Evolutionary conservation across 2,888 invertebrate species (phyloP).

Genomic region (Cheilosia scutellata): DNA sequence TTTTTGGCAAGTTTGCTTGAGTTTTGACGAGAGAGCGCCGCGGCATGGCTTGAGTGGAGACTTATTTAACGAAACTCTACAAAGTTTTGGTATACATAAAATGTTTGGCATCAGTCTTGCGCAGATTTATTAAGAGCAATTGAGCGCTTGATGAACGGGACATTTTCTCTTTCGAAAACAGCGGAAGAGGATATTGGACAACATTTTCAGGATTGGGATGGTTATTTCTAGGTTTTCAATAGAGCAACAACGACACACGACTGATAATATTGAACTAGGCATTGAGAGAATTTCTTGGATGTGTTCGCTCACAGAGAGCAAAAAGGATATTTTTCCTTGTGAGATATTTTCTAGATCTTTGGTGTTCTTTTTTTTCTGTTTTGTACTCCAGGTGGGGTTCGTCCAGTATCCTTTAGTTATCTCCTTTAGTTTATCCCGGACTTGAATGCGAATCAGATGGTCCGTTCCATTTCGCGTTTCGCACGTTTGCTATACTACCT

Average conservation of each 20-base stretch:
- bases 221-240: slow-evolving; percentile 13
- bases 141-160: slow-evolving; percentile 3
- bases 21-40: slow-evolving; percentile 15
- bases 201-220: slow-evolving; percentile 61
- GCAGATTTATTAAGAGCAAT: slow-evolving; percentile 19
- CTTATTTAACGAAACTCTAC: slow-evolving; percentile 63
- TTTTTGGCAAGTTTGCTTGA: no score
- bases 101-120: slow-evolving; percentile 28
- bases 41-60: slow-evolving; percentile 42
- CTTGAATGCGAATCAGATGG: slow-evolving; percentile 78
- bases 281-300: slow-evolving; percentile 27
- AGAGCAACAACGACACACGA: slow-evolving; percentile 7
- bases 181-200: slow-evolving; percentile 29
- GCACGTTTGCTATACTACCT: slow-evolving; percentile 45
- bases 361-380: slow-evolving; percentile 49
- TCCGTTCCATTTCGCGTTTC: slow-evolving; percentile 75
- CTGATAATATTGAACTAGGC: slow-evolving; percentile 50
- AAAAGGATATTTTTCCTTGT: slow-evolving; percentile 34
- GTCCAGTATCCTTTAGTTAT: slow-evolving; percentile 78
- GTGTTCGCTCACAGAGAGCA: slow-evolving; percentile 28
- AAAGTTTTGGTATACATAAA: slow-evolving; percentile 55
- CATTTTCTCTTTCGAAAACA: slow-evolving; percentile 6
- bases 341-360: slow-evolving; percentile 58
- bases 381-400: slow-evolving; percentile 78
- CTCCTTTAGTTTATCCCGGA: slow-evolving; percentile 78